A percentile compares a stretch with the other conserved stretches of the same genome.
Conservation (phyloP, 92 coral and sea anemone genomes). For the Paragorgia papillata region DNA sequence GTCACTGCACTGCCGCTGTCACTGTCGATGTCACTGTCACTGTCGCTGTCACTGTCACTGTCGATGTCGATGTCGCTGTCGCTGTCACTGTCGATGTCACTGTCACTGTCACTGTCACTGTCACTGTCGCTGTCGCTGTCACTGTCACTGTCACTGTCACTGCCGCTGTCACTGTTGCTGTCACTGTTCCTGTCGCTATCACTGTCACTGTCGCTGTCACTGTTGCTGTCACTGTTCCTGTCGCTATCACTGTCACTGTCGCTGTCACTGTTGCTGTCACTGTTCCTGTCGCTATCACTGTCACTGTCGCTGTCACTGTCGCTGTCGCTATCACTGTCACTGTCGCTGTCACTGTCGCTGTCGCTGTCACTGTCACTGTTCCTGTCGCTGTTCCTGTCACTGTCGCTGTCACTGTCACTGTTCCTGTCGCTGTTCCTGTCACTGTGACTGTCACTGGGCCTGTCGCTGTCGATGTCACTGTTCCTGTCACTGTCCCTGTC, state of each 20-base stretch:
- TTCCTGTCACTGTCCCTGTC: too few species aligned
- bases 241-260: conserved; percentile 7
- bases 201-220: conserved; percentile 29
- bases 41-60: too few species aligned
- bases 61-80: too few species aligned
- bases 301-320: conserved; percentile 28
- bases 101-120: not conserved
- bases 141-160: conserved; percentile 26
- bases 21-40: too few species aligned
- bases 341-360: conserved; percentile 34
- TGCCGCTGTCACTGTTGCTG: conserved; percentile 38
- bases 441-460: conserved; percentile 18
- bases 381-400: too few species aligned
- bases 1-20: too few species aligned
- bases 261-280: conserved; percentile 15
- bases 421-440: too few species aligned
- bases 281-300: conserved; percentile 19
- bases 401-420: too few species aligned
- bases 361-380: too few species aligned
- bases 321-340: conserved; percentile 32
- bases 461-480: conserved; percentile 25
- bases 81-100: too few species aligned
- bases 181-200: too few species aligned
- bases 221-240: too few species aligned
- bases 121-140: conserved; percentile 17